Percentiles rank a stretch among this genome's conserved stretches.
phyloP scores from a whole-genome alignment of 2,113 vertebrate genomes.

The Genyomyrus donnyi region DNA sequence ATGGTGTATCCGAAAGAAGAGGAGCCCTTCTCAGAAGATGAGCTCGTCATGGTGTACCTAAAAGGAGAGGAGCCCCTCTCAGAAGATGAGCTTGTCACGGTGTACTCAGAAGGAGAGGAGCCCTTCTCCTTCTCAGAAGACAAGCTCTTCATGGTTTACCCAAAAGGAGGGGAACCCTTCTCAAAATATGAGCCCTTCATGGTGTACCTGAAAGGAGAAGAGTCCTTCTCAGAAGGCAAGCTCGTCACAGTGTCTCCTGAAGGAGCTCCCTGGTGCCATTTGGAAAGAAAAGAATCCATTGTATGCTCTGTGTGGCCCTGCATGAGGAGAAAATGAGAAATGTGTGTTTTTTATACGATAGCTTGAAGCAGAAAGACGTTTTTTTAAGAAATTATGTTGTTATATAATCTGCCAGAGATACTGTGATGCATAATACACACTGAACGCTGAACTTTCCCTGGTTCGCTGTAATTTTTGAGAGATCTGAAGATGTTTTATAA shows the following conservation, averaged over 20 bases:
- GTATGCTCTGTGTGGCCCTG: constrained; percentile 46
- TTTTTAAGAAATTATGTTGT: constrained; percentile 53
- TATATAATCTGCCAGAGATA: constrained; percentile 56
- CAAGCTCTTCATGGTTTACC: background rate
- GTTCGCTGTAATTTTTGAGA: constrained; percentile 19
- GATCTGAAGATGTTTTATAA: constrained; percentile 1
- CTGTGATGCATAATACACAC: constrained; percentile 46
- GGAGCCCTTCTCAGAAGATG: background rate
- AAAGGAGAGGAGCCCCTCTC: background rate
- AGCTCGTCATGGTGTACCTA: background rate
- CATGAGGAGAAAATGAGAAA: constrained; percentile 49
- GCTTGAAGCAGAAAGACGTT: constrained; percentile 52
- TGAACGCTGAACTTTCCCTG: constrained; percentile 33
- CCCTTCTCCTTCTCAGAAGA: background rate
- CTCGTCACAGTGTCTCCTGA: background rate
- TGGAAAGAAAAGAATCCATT: constrained; percentile 34
- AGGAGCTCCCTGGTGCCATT: background rate
- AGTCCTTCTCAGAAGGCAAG: background rate
- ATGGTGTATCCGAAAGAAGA: background rate
- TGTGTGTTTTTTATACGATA: constrained; percentile 48
- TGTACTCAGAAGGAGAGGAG: background rate
- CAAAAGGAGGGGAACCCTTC: background rate
- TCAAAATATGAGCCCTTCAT: background rate
- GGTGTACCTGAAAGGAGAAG: background rate
- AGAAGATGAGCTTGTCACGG: background rate